A percentile compares a stretch with the other conserved stretches of the same genome.
Conservation (phyloP, 1,140 invertebrate species). For the Hestina assimilis region DNA sequence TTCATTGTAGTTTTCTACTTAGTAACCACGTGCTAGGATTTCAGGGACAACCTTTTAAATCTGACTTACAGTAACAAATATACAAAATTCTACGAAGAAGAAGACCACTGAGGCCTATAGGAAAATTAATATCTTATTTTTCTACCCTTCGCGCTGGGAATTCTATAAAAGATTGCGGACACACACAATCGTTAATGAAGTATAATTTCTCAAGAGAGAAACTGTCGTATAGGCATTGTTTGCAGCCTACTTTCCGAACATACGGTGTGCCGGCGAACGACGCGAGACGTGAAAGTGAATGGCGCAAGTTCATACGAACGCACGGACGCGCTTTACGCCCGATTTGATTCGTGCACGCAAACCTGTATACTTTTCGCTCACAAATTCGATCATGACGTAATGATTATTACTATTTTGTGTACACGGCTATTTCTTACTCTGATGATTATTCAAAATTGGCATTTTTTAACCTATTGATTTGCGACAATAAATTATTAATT, state of each 20-base stretch:
- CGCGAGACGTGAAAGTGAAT: conserved; percentile 68
- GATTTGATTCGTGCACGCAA: conserved; percentile 58
- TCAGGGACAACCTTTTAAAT: no score
- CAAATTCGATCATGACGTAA: conserved; percentile 9
- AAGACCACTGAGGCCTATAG: not conserved
- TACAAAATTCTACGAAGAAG: no score
- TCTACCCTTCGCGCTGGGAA: not conserved
- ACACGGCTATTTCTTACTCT: not conserved
- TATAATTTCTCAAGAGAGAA: conserved; percentile 68
- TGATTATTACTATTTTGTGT: not conserved
- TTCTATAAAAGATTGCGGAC: conserved; percentile 12
- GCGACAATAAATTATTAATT: not conserved
- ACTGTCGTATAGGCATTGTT: conserved; percentile 65
- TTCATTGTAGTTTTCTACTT: no score
- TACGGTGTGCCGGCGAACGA: conserved; percentile 42
- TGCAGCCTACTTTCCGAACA: conserved; percentile 67
- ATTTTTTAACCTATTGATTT: not conserved
- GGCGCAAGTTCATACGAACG: conserved; percentile 50
- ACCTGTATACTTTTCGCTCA: conserved; percentile 15
- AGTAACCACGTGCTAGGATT: no score
- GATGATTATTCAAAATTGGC: not conserved
- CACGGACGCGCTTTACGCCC: conserved; percentile 57
- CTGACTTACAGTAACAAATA: no score
- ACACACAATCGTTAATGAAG: conserved; percentile 42
- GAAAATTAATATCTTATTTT: not conserved